phyloP scores from a whole-genome alignment of 2,113 vertebrate species.

The Ammospiza nelsoni region DNA sequence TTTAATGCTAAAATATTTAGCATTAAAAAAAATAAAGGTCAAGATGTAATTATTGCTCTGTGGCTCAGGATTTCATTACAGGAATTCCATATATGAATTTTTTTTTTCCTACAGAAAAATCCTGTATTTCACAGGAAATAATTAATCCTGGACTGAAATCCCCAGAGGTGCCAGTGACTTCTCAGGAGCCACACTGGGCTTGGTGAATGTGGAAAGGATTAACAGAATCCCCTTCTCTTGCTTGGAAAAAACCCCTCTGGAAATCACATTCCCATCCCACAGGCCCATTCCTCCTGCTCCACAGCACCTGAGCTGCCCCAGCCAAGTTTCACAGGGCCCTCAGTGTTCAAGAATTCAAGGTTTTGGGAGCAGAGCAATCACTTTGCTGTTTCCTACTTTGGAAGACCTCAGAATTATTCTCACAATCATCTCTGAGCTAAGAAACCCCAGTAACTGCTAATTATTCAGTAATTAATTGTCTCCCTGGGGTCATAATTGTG shows the following conservation, averaged over 20 bases:
- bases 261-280: background rate
- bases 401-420: background rate
- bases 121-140: background rate
- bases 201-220: background rate
- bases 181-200: background rate
- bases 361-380: background rate
- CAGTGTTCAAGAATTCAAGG: background rate
- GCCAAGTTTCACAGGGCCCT: background rate
- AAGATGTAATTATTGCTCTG: background rate
- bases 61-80: background rate
- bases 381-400: background rate
- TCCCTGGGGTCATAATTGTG: background rate
- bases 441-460: background rate
- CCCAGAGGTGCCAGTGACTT: background rate
- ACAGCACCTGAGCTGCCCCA: background rate
- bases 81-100: background rate
- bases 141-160: background rate
- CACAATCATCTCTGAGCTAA: background rate
- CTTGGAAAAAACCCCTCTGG: background rate
- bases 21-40: background rate
- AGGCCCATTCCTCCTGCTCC: background rate
- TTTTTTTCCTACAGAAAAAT: background rate
- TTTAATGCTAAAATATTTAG: too few relatives aligned
- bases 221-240: background rate
- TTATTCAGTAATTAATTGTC: slow-evolving; percentile 35